Evolutionary conservation across 2,888 invertebrate genomes (phyloP).

Genomic region (Phengaris alcon): DNA sequence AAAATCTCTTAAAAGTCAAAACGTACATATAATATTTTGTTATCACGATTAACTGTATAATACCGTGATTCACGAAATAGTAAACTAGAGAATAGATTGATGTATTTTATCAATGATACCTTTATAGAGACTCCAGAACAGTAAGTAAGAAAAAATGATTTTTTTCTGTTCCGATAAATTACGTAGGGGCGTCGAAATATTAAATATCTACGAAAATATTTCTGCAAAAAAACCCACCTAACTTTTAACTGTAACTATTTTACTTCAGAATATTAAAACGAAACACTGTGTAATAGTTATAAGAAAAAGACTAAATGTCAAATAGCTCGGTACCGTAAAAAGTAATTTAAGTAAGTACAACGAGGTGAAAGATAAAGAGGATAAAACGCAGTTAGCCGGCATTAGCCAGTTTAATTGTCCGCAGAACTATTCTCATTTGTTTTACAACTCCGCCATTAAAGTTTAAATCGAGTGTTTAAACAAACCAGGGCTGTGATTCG

Average conservation of each 20-base stretch:
- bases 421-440: conserved; percentile 37
- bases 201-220: no score
- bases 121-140: no score
- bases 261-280: neutral
- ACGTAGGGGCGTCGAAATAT: no score
- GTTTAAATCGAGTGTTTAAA: conserved; percentile 30
- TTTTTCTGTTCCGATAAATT: no score
- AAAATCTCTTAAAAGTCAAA: no score
- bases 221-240: neutral
- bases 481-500: conserved; percentile 8
- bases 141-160: no score
- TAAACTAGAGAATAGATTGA: no score
- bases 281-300: neutral
- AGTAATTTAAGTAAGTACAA: conserved; percentile 31
- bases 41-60: no score
- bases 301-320: conserved; percentile 8
- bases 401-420: conserved; percentile 32
- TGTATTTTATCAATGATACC: no score
- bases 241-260: neutral
- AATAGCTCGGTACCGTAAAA: conserved; percentile 22
- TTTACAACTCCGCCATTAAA: conserved; percentile 36
- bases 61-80: no score
- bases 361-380: conserved; percentile 31
- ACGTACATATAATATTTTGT: no score
- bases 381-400: conserved; percentile 28